A percentile compares a stretch with the other conserved stretches of the same genome.
These are phyloP conservation scores for Takifugu flavidus DNA, from an alignment of 2,113 vertebrate species.

Conservation along the genomic window DNA sequence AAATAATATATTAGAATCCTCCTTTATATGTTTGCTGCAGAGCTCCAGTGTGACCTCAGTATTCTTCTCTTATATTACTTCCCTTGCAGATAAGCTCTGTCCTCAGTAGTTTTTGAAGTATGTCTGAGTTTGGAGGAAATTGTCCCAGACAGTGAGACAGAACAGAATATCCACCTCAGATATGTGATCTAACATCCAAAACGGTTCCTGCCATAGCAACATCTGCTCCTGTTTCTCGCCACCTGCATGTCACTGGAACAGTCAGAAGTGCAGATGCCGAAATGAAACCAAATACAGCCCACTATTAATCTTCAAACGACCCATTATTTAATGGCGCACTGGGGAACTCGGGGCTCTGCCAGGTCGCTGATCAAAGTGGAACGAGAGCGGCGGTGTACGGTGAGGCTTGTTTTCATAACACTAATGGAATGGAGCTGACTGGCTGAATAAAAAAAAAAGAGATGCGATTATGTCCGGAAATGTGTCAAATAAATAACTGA, in stretches of 20 bases:
- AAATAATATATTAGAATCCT: conserved; percentile 41
- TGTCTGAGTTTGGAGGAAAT: conserved; percentile 42
- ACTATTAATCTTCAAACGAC: conserved; percentile 69
- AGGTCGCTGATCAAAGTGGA: conserved; percentile 54
- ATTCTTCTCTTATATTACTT: conserved; percentile 31
- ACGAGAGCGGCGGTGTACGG: conserved; percentile 54
- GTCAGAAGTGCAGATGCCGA: conserved; percentile 33
- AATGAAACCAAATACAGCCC: conserved; percentile 26
- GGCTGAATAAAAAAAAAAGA: conserved; percentile 33
- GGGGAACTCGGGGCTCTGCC: conserved; percentile 41
- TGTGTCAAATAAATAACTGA: conserved; percentile 27
- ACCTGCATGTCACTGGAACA: conserved; percentile 13
- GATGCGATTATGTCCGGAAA: conserved; percentile 58
- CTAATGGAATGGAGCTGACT: conserved; percentile 66
- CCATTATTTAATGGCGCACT: conserved; percentile 55
- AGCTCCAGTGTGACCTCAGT: conserved; percentile 12
- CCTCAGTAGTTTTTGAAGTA: conserved; percentile 39
- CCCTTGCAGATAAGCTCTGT: conserved; percentile 31
- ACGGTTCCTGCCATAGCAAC: conserved; percentile 23
- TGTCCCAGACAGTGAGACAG: conserved; percentile 26
- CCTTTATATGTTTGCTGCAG: conserved; percentile 19
- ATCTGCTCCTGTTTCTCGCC: conserved; percentile 5
- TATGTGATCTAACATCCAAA: conserved; percentile 38
- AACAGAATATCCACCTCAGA: conserved; percentile 25
- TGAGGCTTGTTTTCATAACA: conserved; percentile 59